phyloP scores from a whole-genome alignment of 2,113 vertebrate genomes.

The Nyctereutes procyonoides region DNA sequence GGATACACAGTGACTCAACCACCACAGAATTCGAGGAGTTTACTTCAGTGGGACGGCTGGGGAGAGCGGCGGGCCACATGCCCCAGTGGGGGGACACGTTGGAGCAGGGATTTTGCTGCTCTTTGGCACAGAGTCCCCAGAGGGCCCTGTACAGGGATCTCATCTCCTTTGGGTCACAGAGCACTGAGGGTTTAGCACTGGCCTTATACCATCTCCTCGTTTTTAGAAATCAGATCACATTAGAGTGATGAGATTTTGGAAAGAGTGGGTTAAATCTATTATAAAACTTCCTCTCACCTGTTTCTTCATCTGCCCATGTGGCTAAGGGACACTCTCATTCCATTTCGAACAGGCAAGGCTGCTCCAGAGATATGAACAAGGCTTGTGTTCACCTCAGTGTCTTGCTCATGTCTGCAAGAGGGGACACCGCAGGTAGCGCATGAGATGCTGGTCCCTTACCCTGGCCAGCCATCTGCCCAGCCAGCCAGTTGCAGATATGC shows the following conservation, averaged over 20 bases:
- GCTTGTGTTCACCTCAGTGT: background rate
- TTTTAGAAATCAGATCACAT: background rate
- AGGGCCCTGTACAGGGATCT: background rate
- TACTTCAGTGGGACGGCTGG: background rate
- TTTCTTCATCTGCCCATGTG: background rate
- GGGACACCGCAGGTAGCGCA: background rate
- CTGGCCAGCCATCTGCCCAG: background rate
- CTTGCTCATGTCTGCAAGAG: too few relatives aligned
- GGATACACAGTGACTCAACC: background rate
- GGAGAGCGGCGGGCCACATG: fast-evolving
- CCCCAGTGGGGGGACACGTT: background rate
- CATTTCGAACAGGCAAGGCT: background rate
- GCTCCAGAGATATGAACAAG: background rate
- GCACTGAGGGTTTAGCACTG: background rate
- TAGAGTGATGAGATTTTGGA: background rate
- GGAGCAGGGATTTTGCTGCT: background rate
- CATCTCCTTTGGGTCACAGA: background rate
- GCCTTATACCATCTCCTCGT: background rate
- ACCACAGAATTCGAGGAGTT: background rate
- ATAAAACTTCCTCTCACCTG: background rate
- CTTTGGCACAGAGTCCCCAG: background rate
- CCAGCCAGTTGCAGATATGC: background rate
- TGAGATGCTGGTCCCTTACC: background rate
- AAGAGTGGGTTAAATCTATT: background rate
- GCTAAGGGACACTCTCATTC: background rate